Conservation (phyloP, 2,113 vertebrate species). For the Microtus oregoni region DNA sequence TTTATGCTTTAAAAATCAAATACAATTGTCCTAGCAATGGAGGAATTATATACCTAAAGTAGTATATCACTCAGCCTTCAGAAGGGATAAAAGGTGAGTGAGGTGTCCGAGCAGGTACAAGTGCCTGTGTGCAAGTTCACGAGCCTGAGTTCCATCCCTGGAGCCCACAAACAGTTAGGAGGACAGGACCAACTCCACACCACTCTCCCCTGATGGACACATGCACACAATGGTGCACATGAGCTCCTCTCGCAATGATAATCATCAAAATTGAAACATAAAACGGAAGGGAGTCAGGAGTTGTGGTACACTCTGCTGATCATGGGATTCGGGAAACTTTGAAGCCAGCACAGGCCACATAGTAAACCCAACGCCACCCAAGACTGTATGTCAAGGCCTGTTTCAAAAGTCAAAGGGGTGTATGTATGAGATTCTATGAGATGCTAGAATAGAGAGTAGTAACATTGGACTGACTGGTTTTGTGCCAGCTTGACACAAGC, state of each 20-base stretch:
- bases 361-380: not conserved
- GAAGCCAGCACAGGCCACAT: not conserved
- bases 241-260: too few species aligned
- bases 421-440: not conserved
- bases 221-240: not conserved
- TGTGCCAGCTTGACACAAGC: not conserved
- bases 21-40: not conserved
- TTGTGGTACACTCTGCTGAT: not conserved
- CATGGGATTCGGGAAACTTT: not conserved
- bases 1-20: constrained; percentile 1
- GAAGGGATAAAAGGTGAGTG: not conserved
- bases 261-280: not conserved
- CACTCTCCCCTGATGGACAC: not conserved
- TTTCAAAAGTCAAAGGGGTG: not conserved
- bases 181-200: not conserved
- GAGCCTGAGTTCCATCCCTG: not conserved
- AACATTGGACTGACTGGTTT: not conserved
- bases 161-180: not conserved
- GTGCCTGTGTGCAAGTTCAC: not conserved
- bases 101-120: not conserved
- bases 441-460: not conserved
- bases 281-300: not conserved
- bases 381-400: not conserved
- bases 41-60: not conserved
- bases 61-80: not conserved